Conservation (phyloP, 1,140 invertebrate genomes). For the Eriosoma lanigerum region DNA sequence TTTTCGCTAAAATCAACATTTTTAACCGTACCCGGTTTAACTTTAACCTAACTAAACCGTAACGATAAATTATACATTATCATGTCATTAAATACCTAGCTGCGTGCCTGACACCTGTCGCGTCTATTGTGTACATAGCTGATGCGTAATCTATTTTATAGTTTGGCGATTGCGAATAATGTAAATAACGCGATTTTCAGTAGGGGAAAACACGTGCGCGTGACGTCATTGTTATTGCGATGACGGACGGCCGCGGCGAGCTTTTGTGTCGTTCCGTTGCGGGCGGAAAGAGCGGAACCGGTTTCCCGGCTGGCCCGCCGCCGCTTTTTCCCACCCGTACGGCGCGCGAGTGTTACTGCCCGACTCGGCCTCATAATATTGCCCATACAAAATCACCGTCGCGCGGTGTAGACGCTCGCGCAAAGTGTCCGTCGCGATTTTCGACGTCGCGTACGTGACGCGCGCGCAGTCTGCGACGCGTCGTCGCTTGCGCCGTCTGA, state of each 20-base stretch:
- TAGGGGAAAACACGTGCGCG: not conserved
- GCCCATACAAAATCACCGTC: not conserved
- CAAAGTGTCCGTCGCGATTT: conserved; percentile 3
- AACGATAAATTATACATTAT: no score
- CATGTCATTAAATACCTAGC: no score
- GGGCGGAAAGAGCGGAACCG: not conserved
- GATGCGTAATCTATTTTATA: not conserved
- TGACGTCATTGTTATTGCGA: not conserved
- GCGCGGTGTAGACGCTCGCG: not conserved
- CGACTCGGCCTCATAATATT: not conserved
- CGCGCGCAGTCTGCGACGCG: conserved; percentile 26
- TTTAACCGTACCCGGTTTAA: no score
- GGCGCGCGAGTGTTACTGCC: not conserved
- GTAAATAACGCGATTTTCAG: not conserved
- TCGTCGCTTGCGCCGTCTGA: not conserved
- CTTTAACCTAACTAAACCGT: no score
- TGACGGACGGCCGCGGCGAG: not conserved
- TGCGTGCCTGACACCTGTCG: no score
- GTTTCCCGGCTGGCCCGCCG: not conserved
- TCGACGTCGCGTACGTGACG: not conserved
- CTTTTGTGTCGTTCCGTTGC: no score
- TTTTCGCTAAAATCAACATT: no score
- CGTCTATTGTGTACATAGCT: no score
- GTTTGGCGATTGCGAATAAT: not conserved
- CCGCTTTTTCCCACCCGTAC: conserved; percentile 9